Evolutionary conservation across 2,888 invertebrate species (phyloP).

Genomic region (Blastobasis adustella): DNA sequence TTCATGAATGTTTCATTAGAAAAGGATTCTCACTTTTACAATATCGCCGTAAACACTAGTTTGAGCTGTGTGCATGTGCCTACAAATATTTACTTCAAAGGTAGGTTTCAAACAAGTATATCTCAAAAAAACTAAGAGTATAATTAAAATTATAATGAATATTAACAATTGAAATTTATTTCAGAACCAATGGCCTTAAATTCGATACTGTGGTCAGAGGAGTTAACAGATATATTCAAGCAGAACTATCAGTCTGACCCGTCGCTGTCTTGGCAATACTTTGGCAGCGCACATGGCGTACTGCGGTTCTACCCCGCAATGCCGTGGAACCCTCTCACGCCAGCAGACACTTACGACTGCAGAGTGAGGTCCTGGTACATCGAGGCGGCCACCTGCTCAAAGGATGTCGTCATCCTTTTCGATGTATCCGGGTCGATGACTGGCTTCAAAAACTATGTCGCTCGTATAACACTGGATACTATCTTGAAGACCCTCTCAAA

Average conservation of each 20-base stretch:
- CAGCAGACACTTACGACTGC: conserved; percentile 90
- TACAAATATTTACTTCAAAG: conserved; percentile 91
- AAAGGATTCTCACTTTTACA: conserved; percentile 88
- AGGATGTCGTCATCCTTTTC: conserved; percentile 95
- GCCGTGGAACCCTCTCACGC: conserved; percentile 73
- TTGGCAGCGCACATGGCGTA: conserved; percentile 95
- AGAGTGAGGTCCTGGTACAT: conserved; percentile 96
- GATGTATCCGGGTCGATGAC: conserved; percentile 98
- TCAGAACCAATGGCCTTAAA: conserved; percentile 50
- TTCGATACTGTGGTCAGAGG: conserved; percentile 91
- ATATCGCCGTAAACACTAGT: conserved; percentile 85
- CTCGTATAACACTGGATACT: conserved; percentile 89
- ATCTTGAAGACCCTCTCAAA: conserved; percentile 96
- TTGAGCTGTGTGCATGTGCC: conserved; percentile 95
- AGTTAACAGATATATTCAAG: conserved; percentile 86
- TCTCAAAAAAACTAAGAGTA: no score
- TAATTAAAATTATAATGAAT: not conserved
- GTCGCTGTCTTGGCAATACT: conserved; percentile 97
- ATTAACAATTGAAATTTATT: conserved; percentile 19
- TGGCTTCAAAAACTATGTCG: conserved; percentile 84
- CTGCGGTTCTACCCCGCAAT: conserved; percentile 93
- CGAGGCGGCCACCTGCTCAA: conserved; percentile 97
- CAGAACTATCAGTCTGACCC: conserved; percentile 93
- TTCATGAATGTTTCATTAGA: conserved; percentile 77
- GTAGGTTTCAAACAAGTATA: conserved; percentile 42